Evolutionary conservation across 92 coral and sea anemone species (phyloP), one percentile per base, ranked within the genome.

Genomic region (Anthopleura xanthogrammica): DNA sequence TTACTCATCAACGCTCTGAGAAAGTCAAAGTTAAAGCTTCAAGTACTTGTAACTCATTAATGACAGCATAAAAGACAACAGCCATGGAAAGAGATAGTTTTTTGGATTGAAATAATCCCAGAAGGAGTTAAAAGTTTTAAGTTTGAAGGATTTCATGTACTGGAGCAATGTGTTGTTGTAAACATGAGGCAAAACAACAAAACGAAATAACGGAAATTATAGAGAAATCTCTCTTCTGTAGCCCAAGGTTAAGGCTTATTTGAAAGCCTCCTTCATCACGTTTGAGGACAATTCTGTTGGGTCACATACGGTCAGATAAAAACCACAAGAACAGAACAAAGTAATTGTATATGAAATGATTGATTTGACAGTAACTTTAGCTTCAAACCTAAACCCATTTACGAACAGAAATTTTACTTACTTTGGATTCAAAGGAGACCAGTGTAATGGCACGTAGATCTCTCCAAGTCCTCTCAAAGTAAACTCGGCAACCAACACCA

Each of bases 391-490:
- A 29, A 29, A 29, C 36, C 36, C 22, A 70, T 41, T 80, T 42
- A 80, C 22, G 5, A 6, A 4, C 66, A 52, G 42, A 68, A n/a
- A 39, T 81, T 52, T 48, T 84, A 78, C 91, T 88, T 84, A 88
- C 91, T 75, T 74, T 58, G 91, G 91, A 41, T 88, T 88, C 70
- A 80, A 42, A n/a, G 88, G 87, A 60, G 87, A 77, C 91, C 91
- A 88, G n/a, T 72, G 81, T 60, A 88, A 55, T 10, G 91, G 82
- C 7, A 78, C 76, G 46, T 88, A 88, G 72, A 88, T 72, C 17
- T 78, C 64, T n/a, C 91, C 72, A 13, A 79, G 60, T 50, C 83
- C 88, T 22, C 73, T 83, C 8, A 57, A 20, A 2, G 87, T 41
- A 72, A 60, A 75, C 56, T 72, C 84, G 66, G 75, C 22, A 5